phyloP scores from a whole-genome alignment of 2,797 vertebrate genomes.

The Parotocinclus haroldoi region DNA sequence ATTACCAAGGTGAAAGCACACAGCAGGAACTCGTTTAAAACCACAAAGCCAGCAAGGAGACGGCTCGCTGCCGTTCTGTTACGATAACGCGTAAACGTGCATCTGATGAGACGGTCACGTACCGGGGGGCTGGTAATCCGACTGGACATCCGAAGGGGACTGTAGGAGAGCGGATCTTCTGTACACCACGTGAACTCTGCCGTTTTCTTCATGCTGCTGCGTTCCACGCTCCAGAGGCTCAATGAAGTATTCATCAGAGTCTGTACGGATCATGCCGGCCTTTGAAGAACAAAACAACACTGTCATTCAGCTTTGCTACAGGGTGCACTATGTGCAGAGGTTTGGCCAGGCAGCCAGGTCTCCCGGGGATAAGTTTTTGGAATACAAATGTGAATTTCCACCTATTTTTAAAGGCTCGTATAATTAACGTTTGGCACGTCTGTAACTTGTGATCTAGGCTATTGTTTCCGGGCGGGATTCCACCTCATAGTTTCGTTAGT shows the following conservation, averaged over 20 bases:
- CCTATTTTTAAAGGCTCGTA: too few species aligned
- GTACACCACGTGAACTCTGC: conserved; percentile 91
- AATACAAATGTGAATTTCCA: too few species aligned
- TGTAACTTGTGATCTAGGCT: too few species aligned
- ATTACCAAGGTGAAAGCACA: too few species aligned
- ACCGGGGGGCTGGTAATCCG: conserved; percentile 73
- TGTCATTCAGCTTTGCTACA: neutral
- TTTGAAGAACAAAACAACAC: conserved; percentile 51
- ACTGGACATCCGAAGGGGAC: conserved; percentile 55
- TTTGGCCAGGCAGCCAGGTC: neutral
- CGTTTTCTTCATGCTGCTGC: conserved; percentile 86
- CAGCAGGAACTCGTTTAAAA: too few species aligned
- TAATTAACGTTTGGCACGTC: too few species aligned
- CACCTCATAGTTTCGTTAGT: too few species aligned
- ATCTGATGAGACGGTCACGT: conserved; percentile 34
- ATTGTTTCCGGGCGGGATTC: too few species aligned
- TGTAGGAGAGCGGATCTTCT: conserved; percentile 78
- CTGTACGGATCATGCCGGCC: conserved; percentile 95
- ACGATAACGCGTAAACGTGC: neutral
- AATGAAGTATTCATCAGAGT: conserved; percentile 93
- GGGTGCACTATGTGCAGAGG: neutral
- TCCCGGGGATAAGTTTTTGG: too few species aligned
- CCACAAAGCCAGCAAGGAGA: too few species aligned
- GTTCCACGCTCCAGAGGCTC: conserved; percentile 91
- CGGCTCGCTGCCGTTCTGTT: too few species aligned